A percentile compares a stretch with the other conserved stretches of the same genome.
Conservation (phyloP, 2,113 vertebrate genomes). For the Salvelinus namaycush region DNA sequence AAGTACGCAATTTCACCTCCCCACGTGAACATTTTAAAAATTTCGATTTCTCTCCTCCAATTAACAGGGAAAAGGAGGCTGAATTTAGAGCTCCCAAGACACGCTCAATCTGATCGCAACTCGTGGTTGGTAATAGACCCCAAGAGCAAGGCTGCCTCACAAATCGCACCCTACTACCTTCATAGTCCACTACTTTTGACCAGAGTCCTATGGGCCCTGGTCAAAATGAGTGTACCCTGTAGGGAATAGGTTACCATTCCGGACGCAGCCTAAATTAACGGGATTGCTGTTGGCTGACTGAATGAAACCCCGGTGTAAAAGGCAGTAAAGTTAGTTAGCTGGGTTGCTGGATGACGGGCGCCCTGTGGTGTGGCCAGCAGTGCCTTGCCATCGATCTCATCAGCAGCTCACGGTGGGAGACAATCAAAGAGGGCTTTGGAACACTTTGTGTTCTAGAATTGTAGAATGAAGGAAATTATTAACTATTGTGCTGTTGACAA, state of each 20-base stretch:
- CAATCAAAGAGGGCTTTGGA: slow-evolving; percentile 35
- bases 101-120: slow-evolving; percentile 40
- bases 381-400: slow-evolving; percentile 23
- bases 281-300: slow-evolving; percentile 24
- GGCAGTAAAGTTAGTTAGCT: slow-evolving; percentile 33
- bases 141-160: background rate
- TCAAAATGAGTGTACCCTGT: no score
- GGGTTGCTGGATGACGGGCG: slow-evolving; percentile 1
- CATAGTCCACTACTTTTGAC: no score
- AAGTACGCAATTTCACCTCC: slow-evolving; percentile 58
- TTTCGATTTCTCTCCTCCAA: slow-evolving; percentile 56
- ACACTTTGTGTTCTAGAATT: slow-evolving; percentile 15
- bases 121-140: slow-evolving; percentile 43
- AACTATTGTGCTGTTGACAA: slow-evolving; percentile 36
- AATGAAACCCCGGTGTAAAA: slow-evolving; percentile 17
- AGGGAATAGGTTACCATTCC: no score
- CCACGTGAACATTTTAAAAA: slow-evolving; percentile 49
- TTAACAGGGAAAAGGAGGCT: slow-evolving; percentile 46
- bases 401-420: slow-evolving; percentile 15
- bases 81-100: slow-evolving; percentile 45
- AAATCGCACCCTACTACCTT: no score
- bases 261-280: background rate
- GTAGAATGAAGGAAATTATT: slow-evolving; percentile 28
- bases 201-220: no score
- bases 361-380: background rate